Base-by-base conservation (phyloP, 2,888 invertebrate genomes). In the Epistrophella euchroma region DNA sequence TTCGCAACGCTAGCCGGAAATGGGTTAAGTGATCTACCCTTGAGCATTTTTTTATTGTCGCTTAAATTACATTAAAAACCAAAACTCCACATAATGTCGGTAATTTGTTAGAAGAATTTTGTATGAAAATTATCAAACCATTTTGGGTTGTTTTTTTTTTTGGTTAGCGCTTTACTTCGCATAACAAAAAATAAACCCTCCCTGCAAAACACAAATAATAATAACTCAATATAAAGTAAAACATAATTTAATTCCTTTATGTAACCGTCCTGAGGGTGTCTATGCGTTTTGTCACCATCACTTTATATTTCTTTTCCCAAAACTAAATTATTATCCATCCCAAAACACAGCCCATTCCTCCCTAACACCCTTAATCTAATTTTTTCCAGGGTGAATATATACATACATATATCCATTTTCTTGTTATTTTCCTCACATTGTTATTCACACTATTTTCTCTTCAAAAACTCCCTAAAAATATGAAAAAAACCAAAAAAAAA, bases 401-500 rank as follows among this genome's bases (percentile, higher is more conserved):
- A 7, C 40, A 60, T n/a, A n/a, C 17, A 13, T 0, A 17, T 52
- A 60, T 40, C 13, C 40, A 60, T 37, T 3, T 45, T 52, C 19
- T 17, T 62, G 25, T 47, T 66, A 19, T 66, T 25, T 50, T 68
- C 52, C 68, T 40, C 68, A 68, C 68, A 68, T 68, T 68, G 50
- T 68, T 68, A 68, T 68, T 68, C 68, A 68, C 68, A 68, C 68
- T 68, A 68, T 68, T 52, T 68, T 43, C 11, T 7, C 37, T 28
- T 17, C 43, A 11, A 25, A 43, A 25, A 43, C 22, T 28, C 52
- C 52, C 50, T 19, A 62, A 62, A 37, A 62, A 62, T 40, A 62
- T 58, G 32, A 10, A 22, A 50, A 50, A 66, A 35, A 52, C n/a
- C n/a, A n/a, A 52, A 22, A n/a, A 35, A 5, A 35, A 37, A 52